Percentiles rank a stretch among this genome's conserved stretches.
Conservation (phyloP, 2,888 invertebrate species). For the Ypsolopha sequella region DNA sequence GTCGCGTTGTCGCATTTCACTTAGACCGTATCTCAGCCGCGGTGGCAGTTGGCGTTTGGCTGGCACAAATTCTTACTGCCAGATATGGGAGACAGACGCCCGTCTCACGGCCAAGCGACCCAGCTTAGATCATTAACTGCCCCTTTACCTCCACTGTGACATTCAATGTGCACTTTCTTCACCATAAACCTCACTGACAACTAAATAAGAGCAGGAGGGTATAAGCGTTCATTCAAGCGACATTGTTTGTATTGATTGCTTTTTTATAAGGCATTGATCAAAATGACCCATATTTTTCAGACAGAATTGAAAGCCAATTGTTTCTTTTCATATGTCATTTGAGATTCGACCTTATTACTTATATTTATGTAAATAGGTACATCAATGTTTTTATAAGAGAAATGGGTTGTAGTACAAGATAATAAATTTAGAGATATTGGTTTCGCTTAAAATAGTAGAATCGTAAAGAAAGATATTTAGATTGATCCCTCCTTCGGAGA, state of each 20-base stretch:
- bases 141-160: slow-evolving; percentile 27
- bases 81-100: slow-evolving; percentile 50
- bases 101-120: slow-evolving; percentile 44
- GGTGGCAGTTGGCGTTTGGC: slow-evolving; percentile 52
- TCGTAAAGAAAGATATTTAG: not conserved
- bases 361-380: too few relatives aligned
- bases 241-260: too few relatives aligned
- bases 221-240: too few relatives aligned
- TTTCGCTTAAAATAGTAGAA: not conserved
- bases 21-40: slow-evolving; percentile 15
- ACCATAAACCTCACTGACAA: slow-evolving; percentile 1
- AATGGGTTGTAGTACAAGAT: too few relatives aligned
- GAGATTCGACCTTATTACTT: too few relatives aligned
- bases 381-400: too few relatives aligned
- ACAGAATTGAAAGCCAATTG: not conserved
- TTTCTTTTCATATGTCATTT: not conserved
- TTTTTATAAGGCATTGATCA: too few relatives aligned
- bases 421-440: too few relatives aligned
- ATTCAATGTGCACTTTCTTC: slow-evolving; percentile 33
- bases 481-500: not conserved
- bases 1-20: slow-evolving; percentile 1
- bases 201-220: not conserved
- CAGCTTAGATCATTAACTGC: slow-evolving; percentile 37
- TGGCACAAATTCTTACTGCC: slow-evolving; percentile 57
- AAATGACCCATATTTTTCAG: not conserved